Conservation (phyloP, 1,140 invertebrate genomes). For the Pissodes strobi region DNA sequence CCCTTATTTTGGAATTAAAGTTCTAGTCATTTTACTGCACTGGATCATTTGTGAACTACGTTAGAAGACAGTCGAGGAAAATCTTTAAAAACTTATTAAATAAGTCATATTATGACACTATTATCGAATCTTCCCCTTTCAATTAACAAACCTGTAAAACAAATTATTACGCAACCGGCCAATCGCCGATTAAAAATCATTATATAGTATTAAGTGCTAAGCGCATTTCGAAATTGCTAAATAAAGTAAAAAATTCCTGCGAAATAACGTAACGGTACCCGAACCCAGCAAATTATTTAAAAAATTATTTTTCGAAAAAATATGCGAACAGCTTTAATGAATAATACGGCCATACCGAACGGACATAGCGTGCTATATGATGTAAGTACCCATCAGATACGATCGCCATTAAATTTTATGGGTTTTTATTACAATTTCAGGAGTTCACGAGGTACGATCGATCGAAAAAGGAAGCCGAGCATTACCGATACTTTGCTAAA, state of each 20-base stretch:
- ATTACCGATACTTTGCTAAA: slow-evolving; percentile 1
- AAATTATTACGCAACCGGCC: slow-evolving; percentile 14
- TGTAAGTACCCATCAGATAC: slow-evolving; percentile 31
- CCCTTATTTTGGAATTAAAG: too few species aligned
- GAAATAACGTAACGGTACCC: slow-evolving; percentile 15
- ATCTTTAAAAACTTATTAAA: too few species aligned
- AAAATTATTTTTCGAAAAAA: slow-evolving; percentile 11
- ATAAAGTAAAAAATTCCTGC: slow-evolving; percentile 5
- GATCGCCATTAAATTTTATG: slow-evolving; percentile 28
- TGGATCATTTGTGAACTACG: too few species aligned
- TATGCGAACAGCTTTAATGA: slow-evolving; percentile 12
- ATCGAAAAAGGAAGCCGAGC: slow-evolving; percentile 5
- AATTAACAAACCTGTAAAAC: too few species aligned
- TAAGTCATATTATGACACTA: too few species aligned
- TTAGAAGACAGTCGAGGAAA: too few species aligned
- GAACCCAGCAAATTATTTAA: slow-evolving; percentile 2
- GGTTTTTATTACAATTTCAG: slow-evolving; percentile 28
- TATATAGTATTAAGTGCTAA: neutral
- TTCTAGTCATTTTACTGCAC: too few species aligned
- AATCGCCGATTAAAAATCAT: slow-evolving; percentile 13
- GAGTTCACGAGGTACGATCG: neutral
- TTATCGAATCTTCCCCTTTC: too few species aligned
- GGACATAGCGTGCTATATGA: slow-evolving; percentile 24
- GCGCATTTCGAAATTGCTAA: neutral
- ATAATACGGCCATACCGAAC: slow-evolving; percentile 6